Base-by-base conservation (phyloP, 2,797 vertebrate species). In the Mus minutoides region DNA sequence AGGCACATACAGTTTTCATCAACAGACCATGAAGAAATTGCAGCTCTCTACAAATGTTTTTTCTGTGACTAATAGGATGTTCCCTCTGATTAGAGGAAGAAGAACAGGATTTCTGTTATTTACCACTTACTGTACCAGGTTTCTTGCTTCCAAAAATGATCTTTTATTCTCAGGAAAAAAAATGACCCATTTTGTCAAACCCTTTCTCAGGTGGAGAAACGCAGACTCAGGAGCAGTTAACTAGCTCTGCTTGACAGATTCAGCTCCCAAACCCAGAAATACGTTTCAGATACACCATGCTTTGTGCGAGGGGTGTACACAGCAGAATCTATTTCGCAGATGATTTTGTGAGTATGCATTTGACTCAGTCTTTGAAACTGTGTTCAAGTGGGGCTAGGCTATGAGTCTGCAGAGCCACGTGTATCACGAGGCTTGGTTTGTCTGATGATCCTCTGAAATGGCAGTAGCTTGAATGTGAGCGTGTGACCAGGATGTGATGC, bases 21-120 rank as follows among this genome's bases (percentile, higher is more conserved):
- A 89, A 67, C 40, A 67, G 76, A 79, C 71, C n/a, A 56, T 29
- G 16, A 94, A 37, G 19, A 89, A 91, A 90, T 69, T 19, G 26
- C 56, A 12, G 56, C 19, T 19, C 40, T 80, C 77, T 79, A 11
- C 31, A 14, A 77, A 88, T 40, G 9, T 76, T 85, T 93, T 93
- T 87, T 37, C 62, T 82, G 67, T 34, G 76, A 91, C 17, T 26
- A 24, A n/a, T 76, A 85, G 73, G 52, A 71, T 34, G 60, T 60
- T 67, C 31, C 77, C 19, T 94, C 26, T 58, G 71, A 34, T n/a
- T 49, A 40, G 26, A 96, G n/a, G 43, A 22, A 91, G 37, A 93
- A 89, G n/a, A 84, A 90, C 71, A 71, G 46, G 71, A 60, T 34
- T 94, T 77, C n/a, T 90, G 31, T 80, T 88, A 77, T 58, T 91